Conservation (phyloP, 2,797 vertebrate species). For the Netta rufina region DNA sequence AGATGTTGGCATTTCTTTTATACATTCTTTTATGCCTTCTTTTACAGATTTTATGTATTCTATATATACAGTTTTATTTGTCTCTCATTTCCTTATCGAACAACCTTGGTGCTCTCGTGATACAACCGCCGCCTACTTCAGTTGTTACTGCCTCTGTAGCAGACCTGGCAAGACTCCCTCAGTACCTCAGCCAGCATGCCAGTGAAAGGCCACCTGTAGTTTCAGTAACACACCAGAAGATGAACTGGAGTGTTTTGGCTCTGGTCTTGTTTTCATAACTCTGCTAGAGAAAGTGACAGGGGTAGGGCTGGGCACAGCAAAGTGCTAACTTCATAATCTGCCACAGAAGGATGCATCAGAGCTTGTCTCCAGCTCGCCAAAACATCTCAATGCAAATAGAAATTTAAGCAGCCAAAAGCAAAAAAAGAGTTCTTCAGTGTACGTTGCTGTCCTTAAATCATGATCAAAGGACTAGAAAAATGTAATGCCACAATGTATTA, state of each 20-base stretch:
- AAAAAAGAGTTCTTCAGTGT: neutral
- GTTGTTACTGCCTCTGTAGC: neutral
- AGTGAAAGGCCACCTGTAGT: neutral
- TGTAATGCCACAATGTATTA: fast-evolving
- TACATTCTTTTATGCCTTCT: neutral
- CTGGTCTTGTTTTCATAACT: neutral
- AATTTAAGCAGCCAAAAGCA: neutral
- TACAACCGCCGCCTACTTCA: neutral
- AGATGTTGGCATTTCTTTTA: neutral
- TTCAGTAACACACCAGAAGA: neutral
- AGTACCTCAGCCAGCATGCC: fast-evolving
- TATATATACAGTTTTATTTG: neutral
- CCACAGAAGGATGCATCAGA: neutral
- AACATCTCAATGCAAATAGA: fast-evolving
- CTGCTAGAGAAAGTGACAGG: neutral
- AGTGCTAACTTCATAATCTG: neutral
- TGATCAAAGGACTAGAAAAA: neutral
- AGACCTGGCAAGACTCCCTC: neutral
- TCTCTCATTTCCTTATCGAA: neutral
- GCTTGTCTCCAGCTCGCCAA: neutral
- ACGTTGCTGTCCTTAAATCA: neutral
- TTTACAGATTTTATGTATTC: neutral
- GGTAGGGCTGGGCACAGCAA: neutral
- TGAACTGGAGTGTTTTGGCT: neutral
- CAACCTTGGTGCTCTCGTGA: neutral